Evolutionary conservation across 2,113 vertebrate genomes (phyloP), one percentile per base, ranked within the genome.

Genomic region (Ochotona curzoniae): DNA sequence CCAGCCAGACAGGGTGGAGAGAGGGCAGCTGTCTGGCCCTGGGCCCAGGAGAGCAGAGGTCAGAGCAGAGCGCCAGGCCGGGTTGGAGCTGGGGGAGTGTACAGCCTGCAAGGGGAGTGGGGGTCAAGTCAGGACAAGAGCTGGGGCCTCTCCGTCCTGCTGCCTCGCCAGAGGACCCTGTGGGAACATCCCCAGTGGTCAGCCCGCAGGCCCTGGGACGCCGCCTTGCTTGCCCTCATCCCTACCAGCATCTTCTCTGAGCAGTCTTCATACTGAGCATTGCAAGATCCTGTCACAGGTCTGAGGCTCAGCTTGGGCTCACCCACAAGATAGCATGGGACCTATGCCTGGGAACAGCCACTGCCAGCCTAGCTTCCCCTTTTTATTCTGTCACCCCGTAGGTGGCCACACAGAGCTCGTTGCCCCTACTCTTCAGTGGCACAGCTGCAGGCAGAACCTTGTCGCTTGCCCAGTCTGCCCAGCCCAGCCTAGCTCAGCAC

Each of bases 1-100:
- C 94, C 67, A 95, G 89, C 83, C n/a, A 21, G 89, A 76, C 30
- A 75, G 83, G 82, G 74, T 21, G 57, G 87, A 85, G 67, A 93
- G 93, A 96, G 94, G 95, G 94, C 84, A 95, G 81, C 81, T 93
- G 80, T 73, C 93, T 96, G 95, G 96, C 89, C 66, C 32, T 8
- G 54, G 57, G 91, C 96, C 95, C 87, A 96, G 91, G 91, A 95
- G 93, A 96, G 63, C 94, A 96, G 94, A 96, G 91, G 76, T 93
- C 57, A 1, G 71, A 73, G 67, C 87, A 90, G 83, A 89, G 89
- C 35, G 44, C 75, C 49, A 47, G 83, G 84, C 71, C 7, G 44
- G 61, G 84, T 89, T 60, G 82, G 82, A 94, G 23, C 74, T 93
- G n/a, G 49, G 83, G 83, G 86, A 89, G 64, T 88, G 10, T 70